Conservation (phyloP, 2,113 vertebrate species). For the Columba janthina region DNA sequence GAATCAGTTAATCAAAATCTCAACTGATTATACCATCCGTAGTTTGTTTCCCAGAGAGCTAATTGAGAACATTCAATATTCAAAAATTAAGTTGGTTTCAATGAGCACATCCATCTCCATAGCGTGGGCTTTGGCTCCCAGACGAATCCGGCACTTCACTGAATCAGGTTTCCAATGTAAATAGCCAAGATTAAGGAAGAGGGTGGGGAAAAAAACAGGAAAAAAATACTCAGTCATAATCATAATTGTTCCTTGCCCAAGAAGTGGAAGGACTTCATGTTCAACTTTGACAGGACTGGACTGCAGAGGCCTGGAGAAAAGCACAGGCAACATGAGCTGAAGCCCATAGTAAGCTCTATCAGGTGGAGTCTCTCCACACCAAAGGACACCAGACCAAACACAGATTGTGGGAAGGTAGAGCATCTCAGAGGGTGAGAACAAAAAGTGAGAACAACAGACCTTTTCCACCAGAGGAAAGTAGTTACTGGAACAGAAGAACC, state of each 20-base stretch:
- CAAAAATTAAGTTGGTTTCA: conserved; percentile 13
- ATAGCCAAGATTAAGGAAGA: background rate
- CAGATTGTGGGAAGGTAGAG: background rate
- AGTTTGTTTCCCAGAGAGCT: conserved; percentile 47
- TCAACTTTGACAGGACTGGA: background rate
- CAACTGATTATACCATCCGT: conserved; percentile 20
- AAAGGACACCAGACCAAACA: background rate
- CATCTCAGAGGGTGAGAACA: background rate
- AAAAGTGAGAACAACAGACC: background rate
- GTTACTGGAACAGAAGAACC: background rate
- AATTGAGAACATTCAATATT: conserved; percentile 38
- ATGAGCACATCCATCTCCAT: background rate
- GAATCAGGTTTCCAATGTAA: background rate
- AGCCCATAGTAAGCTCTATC: background rate
- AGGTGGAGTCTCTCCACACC: background rate
- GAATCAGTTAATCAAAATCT: conserved; percentile 54
- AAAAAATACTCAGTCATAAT: background rate
- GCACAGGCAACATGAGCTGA: background rate
- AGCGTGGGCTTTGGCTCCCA: background rate
- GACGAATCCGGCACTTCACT: background rate
- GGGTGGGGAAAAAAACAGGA: rapidly evolving
- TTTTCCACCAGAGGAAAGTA: background rate
- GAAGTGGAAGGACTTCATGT: background rate
- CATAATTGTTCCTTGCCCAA: background rate
- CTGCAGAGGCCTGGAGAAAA: background rate